Percentiles rank a stretch among this genome's conserved stretches.
phyloP scores from a whole-genome alignment of 2,797 vertebrate species.

The Pelobates cultripes region DNA sequence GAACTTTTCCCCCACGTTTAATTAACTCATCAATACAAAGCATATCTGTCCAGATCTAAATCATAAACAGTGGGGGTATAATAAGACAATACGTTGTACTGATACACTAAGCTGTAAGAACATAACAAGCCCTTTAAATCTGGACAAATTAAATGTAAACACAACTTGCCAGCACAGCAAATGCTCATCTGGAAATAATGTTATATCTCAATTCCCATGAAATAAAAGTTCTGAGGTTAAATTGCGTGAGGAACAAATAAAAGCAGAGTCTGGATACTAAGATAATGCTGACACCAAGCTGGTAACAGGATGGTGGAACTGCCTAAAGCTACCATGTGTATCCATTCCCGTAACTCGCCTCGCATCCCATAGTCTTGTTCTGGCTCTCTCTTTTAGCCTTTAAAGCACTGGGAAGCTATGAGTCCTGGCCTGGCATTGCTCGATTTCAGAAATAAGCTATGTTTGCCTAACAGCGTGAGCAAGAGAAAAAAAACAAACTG shows the following conservation, averaged over 20 bases:
- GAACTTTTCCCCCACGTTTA: too few relatives aligned
- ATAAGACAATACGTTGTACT: too few relatives aligned
- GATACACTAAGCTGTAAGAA: too few relatives aligned
- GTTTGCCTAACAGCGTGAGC: neutral
- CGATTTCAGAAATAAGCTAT: neutral
- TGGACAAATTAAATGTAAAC: neutral
- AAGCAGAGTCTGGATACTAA: constrained; percentile 10
- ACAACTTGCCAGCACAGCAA: neutral
- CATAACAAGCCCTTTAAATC: neutral
- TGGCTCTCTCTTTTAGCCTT: neutral
- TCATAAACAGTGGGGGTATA: too few relatives aligned
- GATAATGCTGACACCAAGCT: neutral
- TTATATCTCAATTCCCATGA: neutral
- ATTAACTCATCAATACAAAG: too few relatives aligned
- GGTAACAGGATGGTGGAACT: neutral
- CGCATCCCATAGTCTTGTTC: neutral
- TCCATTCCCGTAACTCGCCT: neutral
- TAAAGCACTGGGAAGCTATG: neutral
- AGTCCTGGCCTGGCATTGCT: neutral
- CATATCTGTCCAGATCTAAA: too few relatives aligned
- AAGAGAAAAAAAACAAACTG: neutral
- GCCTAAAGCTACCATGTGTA: neutral
- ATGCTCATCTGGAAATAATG: neutral
- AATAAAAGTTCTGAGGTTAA: constrained; percentile 1
- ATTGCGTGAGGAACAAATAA: constrained; percentile 5